Percentiles rank a stretch among this genome's conserved stretches.
Evolutionary conservation across 2,113 vertebrate genomes (phyloP).

Genomic region (Zosterops hypoxanthus): DNA sequence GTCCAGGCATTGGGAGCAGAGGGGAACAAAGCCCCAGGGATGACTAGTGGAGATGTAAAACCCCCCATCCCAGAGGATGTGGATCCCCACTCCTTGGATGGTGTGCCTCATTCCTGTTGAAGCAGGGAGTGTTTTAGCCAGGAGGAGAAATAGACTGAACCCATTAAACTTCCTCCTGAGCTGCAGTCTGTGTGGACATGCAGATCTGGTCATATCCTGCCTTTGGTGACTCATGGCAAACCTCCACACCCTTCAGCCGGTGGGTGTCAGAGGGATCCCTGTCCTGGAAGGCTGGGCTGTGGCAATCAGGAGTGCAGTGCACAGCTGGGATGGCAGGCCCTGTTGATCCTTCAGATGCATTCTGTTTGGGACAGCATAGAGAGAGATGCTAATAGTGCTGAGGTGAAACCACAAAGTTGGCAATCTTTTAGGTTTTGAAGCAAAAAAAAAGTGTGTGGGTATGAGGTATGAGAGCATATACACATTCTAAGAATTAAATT

Average conservation of each 20-base stretch:
- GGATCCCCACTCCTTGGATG: background rate
- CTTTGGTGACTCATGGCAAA: background rate
- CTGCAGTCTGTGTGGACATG: background rate
- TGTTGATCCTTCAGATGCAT: background rate
- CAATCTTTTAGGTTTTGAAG: background rate
- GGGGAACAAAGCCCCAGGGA: fast-evolving
- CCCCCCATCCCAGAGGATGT: background rate
- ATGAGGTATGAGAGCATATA: background rate
- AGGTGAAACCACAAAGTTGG: background rate
- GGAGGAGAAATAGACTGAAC: background rate
- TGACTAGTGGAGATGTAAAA: background rate
- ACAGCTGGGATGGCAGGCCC: background rate
- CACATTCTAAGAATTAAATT: background rate
- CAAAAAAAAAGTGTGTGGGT: background rate
- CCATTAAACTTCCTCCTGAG: background rate
- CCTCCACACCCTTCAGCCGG: background rate
- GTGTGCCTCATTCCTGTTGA: background rate
- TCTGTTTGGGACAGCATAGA: background rate
- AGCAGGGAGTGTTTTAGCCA: background rate
- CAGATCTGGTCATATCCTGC: background rate
- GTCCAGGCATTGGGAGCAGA: background rate
- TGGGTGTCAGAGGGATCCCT: background rate
- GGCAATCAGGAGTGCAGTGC: background rate
- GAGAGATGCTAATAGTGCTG: background rate
- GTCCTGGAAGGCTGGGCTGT: background rate